Base-by-base conservation (phyloP, 1,140 invertebrate genomes). In the Ceratosolen solmsi region DNA sequence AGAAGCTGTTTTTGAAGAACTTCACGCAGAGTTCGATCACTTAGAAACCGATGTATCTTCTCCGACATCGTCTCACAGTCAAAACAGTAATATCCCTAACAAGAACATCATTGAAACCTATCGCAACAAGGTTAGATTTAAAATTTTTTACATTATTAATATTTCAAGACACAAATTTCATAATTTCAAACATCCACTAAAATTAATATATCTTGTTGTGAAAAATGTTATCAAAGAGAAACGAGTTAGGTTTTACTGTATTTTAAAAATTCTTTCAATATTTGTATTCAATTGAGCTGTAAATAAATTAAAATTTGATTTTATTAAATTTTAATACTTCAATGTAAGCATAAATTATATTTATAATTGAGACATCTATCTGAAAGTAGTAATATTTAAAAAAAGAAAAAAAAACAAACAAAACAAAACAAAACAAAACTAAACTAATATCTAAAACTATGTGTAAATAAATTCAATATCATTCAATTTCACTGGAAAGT, bases 41-140 rank as follows among this genome's bases (percentile, higher is more conserved):
- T 82, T 91, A 22, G 86, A 88, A 80, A 88, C 86, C 17, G 90
- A 91, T 74, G 81, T 87, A 7, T 89, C 86, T 4, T 91, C 91
- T 25, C 88, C 89, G n/a, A 89, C 88, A 74, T 92, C 91, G 0
- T 89, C 89, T 0, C 90, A 90, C 76, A 91, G 90, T 78, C 90
- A 89, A 33, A 88, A 84, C 49, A 91, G 89, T 54, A 89, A 88
- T 84, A 84, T 87, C 75, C 87, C 87, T 38, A 85, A 85, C 17
- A 87, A 85, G 84, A 88, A 91, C 82, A 60, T 89, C n/a, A 82
- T 89, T 73, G 83, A 84, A 17, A 84, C 86, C 1, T 92, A 91
- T 84, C 87, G 89, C 27, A 84, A 79, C 41, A 91, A 91, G 83
- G 90, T 91, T 79, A 84, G 80, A 25, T 36, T 72, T 79, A 25